Evolutionary conservation across 2,113 vertebrate species (phyloP), one percentile per base, ranked within the genome.

Genomic region (Murina feae): DNA sequence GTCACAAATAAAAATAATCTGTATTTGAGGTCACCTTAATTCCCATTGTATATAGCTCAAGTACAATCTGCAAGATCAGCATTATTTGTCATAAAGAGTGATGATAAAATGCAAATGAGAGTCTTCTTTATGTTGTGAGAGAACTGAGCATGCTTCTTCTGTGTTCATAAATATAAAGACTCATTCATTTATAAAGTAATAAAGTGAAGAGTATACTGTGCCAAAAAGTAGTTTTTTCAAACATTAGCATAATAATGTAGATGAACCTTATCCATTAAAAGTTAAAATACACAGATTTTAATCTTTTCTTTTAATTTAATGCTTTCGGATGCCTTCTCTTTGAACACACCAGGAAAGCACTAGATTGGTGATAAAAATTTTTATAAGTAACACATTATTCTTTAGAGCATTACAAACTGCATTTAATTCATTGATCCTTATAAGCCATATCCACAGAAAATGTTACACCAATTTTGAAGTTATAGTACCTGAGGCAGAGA

Each of bases 401-500:
- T 92, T 86, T 75, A 6, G 30, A 82, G 16, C 25, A 60, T 85
- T 91, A 21, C 10, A 89, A 87, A 89, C 11, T 91, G 49, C 74
- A 76, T 94, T 86, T 94, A 90, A 85, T 89, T 93, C 37, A 79
- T 72, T 94, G 74, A 89, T 93, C 13, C 39, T 72, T 76, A 65
- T 51, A 91, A 89, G 13, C 78, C 63, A 44, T 6, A n/a, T 49
- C 51, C 74, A 63, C 66, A 91, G 75, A 95, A 80, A 80, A 92
- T 63, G 53, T 47, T n/a, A 32, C 63, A 60, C 51, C 39, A 69
- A 5, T 72, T 91, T 92, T 93, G 53, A 91, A 87, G 30, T 78
- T 94, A 95, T 14, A 53, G 72, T 78, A 81, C n/a, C 55, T 37
- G 20, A 78, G 30, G 9, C 16, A 79, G 16, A 80, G 4, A 94